phyloP scores from a whole-genome alignment of 2,888 invertebrate genomes.

The Drosophila sordidula region DNA sequence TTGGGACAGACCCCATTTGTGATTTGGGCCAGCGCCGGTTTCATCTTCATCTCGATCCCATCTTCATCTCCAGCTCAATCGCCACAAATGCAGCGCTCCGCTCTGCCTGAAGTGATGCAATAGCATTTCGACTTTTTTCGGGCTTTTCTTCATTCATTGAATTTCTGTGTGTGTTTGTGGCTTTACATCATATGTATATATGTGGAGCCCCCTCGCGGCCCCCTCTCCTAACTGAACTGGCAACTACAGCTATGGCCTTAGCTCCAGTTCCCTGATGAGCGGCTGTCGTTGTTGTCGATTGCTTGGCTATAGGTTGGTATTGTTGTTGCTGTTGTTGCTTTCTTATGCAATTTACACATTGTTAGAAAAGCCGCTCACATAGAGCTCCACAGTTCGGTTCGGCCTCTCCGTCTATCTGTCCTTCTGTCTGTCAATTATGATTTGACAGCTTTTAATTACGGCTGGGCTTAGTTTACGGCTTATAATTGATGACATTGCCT shows the following conservation, averaged over 20 bases:
- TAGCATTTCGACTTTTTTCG: constrained; percentile 12
- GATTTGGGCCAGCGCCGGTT: constrained; percentile 59
- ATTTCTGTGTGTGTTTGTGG: constrained; percentile 21
- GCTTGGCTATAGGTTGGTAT: constrained; percentile 1
- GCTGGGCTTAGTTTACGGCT: constrained; percentile 39
- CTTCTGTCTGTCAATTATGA: constrained; percentile 62
- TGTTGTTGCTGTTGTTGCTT: constrained; percentile 13
- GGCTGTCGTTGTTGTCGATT: constrained; percentile 44
- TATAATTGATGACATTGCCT: constrained; percentile 70
- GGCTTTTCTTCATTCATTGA: constrained; percentile 63
- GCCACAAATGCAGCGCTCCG: neutral
- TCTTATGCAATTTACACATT: constrained; percentile 77
- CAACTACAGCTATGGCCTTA: constrained; percentile 5
- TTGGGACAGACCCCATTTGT: constrained; percentile 61
- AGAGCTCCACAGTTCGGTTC: constrained; percentile 9
- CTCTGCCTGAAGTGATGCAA: constrained; percentile 42
- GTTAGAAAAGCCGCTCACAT: constrained; percentile 50
- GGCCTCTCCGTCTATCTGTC: constrained; percentile 16
- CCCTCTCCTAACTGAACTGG: neutral
- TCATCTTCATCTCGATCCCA: neutral
- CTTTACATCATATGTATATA: constrained; percentile 44
- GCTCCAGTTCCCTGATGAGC: constrained; percentile 49
- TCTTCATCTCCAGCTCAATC: neutral
- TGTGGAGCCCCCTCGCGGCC: constrained; percentile 2
- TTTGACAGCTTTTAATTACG: constrained; percentile 77